Evolutionary conservation across 2,888 invertebrate species (phyloP).

Genomic region (Stratiomys singularior): DNA sequence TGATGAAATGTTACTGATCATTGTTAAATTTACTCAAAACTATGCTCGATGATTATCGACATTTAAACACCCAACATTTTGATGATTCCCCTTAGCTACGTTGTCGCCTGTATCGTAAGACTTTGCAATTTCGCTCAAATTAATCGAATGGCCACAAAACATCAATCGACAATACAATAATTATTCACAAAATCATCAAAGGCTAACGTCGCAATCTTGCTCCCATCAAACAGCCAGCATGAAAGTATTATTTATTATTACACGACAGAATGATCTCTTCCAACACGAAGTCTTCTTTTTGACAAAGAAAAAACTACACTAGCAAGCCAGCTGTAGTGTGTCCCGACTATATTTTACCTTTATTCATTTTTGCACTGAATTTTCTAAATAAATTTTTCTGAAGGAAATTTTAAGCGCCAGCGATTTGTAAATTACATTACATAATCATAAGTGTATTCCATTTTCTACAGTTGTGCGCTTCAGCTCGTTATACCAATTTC

Average conservation of each 20-base stretch:
- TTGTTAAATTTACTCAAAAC: neutral
- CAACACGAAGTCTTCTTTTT: conserved; percentile 1
- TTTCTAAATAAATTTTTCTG: neutral
- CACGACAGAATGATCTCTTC: conserved; percentile 34
- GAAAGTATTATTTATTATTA: conserved; percentile 6
- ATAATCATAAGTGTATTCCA: too few species aligned
- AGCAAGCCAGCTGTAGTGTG: neutral
- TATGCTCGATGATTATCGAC: neutral
- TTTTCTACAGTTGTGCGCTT: neutral
- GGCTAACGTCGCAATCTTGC: neutral
- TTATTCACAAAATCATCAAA: neutral
- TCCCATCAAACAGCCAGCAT: conserved; percentile 34
- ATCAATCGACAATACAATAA: neutral
- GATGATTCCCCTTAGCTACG: neutral
- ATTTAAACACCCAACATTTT: neutral
- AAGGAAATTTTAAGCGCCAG: conserved; percentile 1
- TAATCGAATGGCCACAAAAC: neutral
- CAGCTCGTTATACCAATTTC: conserved; percentile 16
- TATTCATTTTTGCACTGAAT: too few species aligned
- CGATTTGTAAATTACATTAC: conserved; percentile 10
- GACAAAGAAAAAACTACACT: conserved; percentile 1
- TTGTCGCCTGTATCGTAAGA: conserved; percentile 13
- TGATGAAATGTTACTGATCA: neutral
- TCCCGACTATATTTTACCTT: conserved; percentile 12
- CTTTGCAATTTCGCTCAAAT: neutral